Base-by-base conservation (phyloP, 35 echinoderm and acorn worm species). In the Amphiura filiformis region DNA sequence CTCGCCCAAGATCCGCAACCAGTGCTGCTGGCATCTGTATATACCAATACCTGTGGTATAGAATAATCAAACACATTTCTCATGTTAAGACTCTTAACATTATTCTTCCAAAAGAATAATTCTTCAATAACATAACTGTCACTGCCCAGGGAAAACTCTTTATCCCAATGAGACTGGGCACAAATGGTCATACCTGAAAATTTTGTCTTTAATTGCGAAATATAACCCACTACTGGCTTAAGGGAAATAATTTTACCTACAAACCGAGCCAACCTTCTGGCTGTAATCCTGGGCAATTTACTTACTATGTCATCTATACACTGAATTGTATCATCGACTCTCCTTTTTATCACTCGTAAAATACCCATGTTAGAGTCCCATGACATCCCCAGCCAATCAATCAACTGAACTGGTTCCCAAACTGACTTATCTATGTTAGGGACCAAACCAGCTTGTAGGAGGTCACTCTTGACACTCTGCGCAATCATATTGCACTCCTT, bases 1-100 rank as follows among this genome's bases (percentile, higher is more conserved):
- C 34, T n/a, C n/a, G n/a, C 7, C 76, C 78, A 88, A 23, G 76
- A 77, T 17, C 78, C 42, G 34, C 39, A 88, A n/a, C 86, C 78
- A 18, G 35, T 52, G 17, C 31, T n/a, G 36, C 81, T 85, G 3
- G 76, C 89, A 56, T 91, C 81, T 57, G 89, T 34, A 56, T 77
- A 91, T 13, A 85, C 76, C 11, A 84, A 78, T 9, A 35, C 65
- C 22, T 89, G 77, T 44, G 52, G 76, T 18, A 80, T 39, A 82
- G 78, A 80, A 40, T 79, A 89, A 4, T 32, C 5, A 64, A 80
- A 89, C 1, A 89, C 35, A 81, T 28, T 38, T 38, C 39, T 26
- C 14, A 76, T 41, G 79, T 87, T 90, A 9, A 84, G 37, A 22
- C 37, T 14, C 20, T 14, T 20, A 37, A 79, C 5, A 36, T 84